phyloP scores from a whole-genome alignment of 1,140 invertebrate genomes.

The Globodera rostochiensis region DNA sequence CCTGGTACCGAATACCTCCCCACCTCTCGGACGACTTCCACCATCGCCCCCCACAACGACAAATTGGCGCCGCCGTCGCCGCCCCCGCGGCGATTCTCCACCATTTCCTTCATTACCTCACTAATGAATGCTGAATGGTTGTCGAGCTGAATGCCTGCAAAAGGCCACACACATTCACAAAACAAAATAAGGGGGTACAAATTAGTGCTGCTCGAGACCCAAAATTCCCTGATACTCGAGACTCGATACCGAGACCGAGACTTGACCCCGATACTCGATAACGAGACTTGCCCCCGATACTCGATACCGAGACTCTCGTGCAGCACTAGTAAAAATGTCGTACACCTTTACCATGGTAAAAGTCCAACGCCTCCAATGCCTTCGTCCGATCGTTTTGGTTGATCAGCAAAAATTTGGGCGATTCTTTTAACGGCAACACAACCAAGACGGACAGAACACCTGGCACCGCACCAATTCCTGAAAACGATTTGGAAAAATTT shows the following conservation, averaged over 20 bases:
- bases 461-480: slow-evolving; percentile 49
- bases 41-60: slow-evolving; percentile 33
- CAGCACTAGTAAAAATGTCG: background rate
- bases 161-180: background rate
- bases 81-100: background rate
- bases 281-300: too few species aligned
- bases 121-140: slow-evolving; percentile 43
- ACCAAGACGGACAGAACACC: slow-evolving; percentile 50
- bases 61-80: slow-evolving; percentile 28
- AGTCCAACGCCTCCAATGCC: slow-evolving; percentile 47
- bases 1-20: too few species aligned
- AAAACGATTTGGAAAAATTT: slow-evolving; percentile 10
- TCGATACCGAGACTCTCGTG: too few species aligned
- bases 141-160: slow-evolving; percentile 5
- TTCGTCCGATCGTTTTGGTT: slow-evolving; percentile 45
- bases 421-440: slow-evolving; percentile 54
- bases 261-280: too few species aligned
- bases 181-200: too few species aligned
- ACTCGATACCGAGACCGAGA: too few species aligned
- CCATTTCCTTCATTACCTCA: slow-evolving; percentile 57
- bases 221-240: too few species aligned
- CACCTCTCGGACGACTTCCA: slow-evolving; percentile 38
- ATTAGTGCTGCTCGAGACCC: too few species aligned
- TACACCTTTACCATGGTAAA: slow-evolving; percentile 45
- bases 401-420: slow-evolving; percentile 53